Base-by-base conservation (phyloP, 2,113 vertebrate genomes). In the Cephalopholis sonnerati region DNA sequence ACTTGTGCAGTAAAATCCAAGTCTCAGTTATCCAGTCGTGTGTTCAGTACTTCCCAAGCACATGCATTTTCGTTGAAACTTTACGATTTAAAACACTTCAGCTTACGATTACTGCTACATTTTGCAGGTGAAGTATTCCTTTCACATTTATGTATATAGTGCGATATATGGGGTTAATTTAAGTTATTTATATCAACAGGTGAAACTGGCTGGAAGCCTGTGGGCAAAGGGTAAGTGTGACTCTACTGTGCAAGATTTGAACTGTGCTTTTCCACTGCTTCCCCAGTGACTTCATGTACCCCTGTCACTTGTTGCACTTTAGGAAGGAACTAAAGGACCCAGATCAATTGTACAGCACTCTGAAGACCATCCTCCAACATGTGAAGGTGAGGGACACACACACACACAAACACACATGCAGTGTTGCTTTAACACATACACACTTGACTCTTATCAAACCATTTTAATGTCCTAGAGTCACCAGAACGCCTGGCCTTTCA, bases 401-500 rank as follows among this genome's bases (percentile, higher is more conserved):
- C 32, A 36, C 32, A 55, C 62, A 61, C 65, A 10, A 32, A 17
- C 6, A 15, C 6, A 25, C 73, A 51, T 20, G 24, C 48, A 53
- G 13, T 41, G 10, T 20, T 44, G 25, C n/a, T 66, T 27, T 48
- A 25, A 62, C 44, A 72, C 25, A 46, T 9, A 63, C 73, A 77
- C n/a, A 59, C 4, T 3, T 41, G 24, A 76, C 53, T 65, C 55
- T 76, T 48, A 81, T 57, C 11, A 62, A 59, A 79, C 63, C 77
- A 29, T 64, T 94, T 91, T 90, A 93, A 87, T 95, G 91, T 91
- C 76, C 89, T 91, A 99, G 98, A 98, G 96, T 93, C 98, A 99
- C 92, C 98, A 97, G 95, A 99, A 97, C 69, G 98, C 98, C 90
- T 99, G 98, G 98, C 98, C 98, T 79, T 99, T 99, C 94, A 99